Evolutionary conservation across 2,113 vertebrate species (phyloP).

Genomic region (Lutjanus erythropterus): DNA sequence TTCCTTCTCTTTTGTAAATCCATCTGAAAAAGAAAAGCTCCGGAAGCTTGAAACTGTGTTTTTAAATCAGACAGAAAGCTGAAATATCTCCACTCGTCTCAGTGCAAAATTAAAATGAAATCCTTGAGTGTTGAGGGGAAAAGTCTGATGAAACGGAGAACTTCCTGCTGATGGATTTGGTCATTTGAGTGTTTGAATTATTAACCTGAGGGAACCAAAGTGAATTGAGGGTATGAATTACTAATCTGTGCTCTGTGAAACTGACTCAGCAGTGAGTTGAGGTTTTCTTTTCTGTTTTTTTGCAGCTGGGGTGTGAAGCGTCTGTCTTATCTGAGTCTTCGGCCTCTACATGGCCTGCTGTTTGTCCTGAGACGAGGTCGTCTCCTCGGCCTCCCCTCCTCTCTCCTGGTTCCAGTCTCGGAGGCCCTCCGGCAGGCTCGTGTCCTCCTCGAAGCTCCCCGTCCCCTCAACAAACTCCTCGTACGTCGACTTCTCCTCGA

Average conservation of each 20-base stretch:
- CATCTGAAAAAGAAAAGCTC: neutral
- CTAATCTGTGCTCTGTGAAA: neutral
- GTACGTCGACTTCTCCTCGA: constrained; percentile 92
- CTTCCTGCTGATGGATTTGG: neutral
- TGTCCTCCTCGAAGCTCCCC: constrained; percentile 93
- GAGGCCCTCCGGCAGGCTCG: constrained; percentile 91
- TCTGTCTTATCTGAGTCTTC: neutral
- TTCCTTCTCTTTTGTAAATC: neutral
- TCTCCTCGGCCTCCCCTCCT: constrained; percentile 80
- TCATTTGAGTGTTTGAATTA: neutral
- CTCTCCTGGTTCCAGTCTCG: constrained; percentile 92
- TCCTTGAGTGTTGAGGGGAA: too few relatives aligned
- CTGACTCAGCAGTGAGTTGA: neutral
- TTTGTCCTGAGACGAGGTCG: constrained; percentile 26
- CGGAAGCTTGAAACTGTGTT: neutral
- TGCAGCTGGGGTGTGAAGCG: constrained; percentile 8
- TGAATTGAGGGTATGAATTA: neutral
- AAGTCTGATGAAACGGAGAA: neutral
- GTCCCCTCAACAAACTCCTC: constrained; percentile 96
- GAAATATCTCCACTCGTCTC: neutral
- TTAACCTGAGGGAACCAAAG: constrained; percentile 1
- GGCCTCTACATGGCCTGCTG: constrained; percentile 47
- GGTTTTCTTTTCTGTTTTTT: too few relatives aligned
- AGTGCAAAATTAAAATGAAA: too few relatives aligned
- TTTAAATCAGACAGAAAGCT: too few relatives aligned